phyloP scores from a whole-genome alignment of 2,888 invertebrate species.

The Theretra japonica region DNA sequence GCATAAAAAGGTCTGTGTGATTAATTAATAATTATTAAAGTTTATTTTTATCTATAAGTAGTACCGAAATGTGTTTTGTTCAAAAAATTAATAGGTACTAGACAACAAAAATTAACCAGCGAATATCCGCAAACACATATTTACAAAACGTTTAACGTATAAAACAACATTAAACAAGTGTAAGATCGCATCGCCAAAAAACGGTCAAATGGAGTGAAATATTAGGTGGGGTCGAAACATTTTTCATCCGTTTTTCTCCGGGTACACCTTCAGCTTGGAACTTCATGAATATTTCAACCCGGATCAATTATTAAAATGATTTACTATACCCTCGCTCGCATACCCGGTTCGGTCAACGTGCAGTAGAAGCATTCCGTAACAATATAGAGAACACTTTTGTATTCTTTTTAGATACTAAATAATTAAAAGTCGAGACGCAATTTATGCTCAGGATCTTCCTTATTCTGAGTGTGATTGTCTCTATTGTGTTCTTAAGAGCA shows the following conservation, averaged over 20 bases:
- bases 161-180: conserved; percentile 46
- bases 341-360: conserved; percentile 60
- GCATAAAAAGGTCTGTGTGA: too few species aligned
- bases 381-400: conserved; percentile 48
- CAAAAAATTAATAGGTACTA: background rate
- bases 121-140: background rate
- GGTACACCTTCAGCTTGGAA: conserved; percentile 70
- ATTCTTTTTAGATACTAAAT: conserved; percentile 41
- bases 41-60: too few species aligned
- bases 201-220: conserved; percentile 68
- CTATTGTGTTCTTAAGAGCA: conserved; percentile 29
- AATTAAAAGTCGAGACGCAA: conserved; percentile 49
- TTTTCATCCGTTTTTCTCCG: conserved; percentile 75
- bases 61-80: too few species aligned
- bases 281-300: conserved; percentile 81
- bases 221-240: conserved; percentile 65
- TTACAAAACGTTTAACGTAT: background rate
- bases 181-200: conserved; percentile 47
- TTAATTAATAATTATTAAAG: too few species aligned
- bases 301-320: conserved; percentile 85
- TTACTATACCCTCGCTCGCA: conserved; percentile 67
- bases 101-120: background rate
- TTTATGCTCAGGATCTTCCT: conserved; percentile 41
- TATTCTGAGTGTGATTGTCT: conserved; percentile 31
- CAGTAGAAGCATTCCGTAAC: conserved; percentile 54